These are phyloP conservation scores for Byasa hedistus DNA, from an alignment of 2,888 invertebrate species.

Conservation along the genomic window DNA sequence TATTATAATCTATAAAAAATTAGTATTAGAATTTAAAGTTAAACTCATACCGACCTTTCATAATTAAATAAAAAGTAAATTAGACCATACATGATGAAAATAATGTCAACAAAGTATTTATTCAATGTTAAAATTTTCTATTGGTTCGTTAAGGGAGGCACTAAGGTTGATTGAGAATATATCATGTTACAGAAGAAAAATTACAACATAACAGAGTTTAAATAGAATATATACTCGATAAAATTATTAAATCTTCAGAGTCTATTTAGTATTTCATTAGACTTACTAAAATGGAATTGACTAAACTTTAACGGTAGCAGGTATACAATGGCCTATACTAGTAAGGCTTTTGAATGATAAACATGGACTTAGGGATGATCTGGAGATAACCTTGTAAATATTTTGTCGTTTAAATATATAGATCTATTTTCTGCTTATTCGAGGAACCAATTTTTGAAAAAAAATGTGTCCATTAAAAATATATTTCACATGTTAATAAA, in stretches of 20 bases:
- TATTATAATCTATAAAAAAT: conserved; percentile 11
- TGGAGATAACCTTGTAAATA: conserved; percentile 5
- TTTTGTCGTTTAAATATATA: background rate
- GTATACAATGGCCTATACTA: conserved; percentile 1
- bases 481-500: no score
- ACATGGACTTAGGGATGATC: conserved; percentile 24
- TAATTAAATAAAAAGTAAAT: background rate
- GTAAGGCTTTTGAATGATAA: background rate
- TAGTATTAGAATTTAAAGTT: conserved; percentile 15
- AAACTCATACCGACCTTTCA: conserved; percentile 11
- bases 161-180: conserved; percentile 8
- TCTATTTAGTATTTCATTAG: conserved; percentile 2
- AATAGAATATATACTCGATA: background rate
- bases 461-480: no score
- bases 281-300: conserved; percentile 15
- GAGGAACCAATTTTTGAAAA: background rate
- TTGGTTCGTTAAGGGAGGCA: background rate
- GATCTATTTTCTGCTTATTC: background rate
- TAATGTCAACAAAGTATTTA: conserved; percentile 5
- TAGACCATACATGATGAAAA: background rate
- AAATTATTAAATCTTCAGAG: conserved; percentile 3
- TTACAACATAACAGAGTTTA: background rate
- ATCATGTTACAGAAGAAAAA: background rate
- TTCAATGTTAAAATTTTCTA: background rate
- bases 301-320: background rate